Conservation (phyloP, 1,140 invertebrate genomes). For the Muscidifurax raptorellus region DNA sequence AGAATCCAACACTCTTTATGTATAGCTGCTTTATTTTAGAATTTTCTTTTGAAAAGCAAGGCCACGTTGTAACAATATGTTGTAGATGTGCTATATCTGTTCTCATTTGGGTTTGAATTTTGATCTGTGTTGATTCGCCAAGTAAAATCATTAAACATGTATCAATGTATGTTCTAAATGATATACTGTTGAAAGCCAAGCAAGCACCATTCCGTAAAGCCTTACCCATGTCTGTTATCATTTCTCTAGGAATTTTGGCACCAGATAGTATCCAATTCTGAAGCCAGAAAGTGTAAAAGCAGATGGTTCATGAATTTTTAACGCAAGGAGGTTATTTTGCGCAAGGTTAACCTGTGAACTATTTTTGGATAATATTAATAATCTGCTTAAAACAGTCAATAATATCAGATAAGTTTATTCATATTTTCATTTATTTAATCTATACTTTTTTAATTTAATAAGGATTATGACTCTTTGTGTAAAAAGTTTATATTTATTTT, state of each 20-base stretch:
- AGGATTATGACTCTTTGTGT: no score
- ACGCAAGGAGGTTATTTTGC: no score
- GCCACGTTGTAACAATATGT: background rate
- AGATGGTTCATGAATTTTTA: no score
- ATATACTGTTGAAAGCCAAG: constrained; percentile 3
- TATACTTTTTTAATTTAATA: no score
- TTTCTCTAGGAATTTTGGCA: background rate
- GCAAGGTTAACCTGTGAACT: no score
- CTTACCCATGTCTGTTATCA: background rate
- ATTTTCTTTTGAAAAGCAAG: background rate
- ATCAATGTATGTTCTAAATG: background rate
- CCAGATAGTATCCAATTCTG: background rate
- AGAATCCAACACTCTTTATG: background rate
- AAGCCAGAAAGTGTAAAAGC: no score
- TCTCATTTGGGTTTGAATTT: background rate
- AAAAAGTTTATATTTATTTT: no score
- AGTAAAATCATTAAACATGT: background rate
- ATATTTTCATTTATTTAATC: no score
- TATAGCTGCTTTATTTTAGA: background rate
- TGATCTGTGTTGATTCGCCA: background rate
- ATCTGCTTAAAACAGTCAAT: no score
- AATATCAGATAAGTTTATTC: no score
- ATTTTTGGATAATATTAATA: no score
- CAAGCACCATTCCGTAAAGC: background rate
- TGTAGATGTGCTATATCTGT: constrained; percentile 9